Conservation (phyloP, 2,888 invertebrate genomes). For the Cephus pygmeus region DNA sequence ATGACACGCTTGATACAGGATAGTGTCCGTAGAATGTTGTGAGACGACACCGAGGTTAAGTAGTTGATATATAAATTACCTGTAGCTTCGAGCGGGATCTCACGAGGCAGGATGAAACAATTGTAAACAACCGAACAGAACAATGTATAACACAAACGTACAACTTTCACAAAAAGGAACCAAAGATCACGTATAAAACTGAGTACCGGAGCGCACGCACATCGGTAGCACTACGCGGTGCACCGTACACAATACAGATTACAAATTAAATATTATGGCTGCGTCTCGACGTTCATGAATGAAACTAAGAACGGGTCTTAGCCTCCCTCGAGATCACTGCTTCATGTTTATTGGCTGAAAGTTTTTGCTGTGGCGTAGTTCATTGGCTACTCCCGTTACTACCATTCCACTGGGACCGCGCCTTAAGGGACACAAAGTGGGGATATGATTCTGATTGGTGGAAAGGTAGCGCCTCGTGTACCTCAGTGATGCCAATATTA, state of each 20-base stretch:
- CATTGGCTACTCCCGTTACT: constrained; percentile 25
- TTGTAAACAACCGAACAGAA: constrained; percentile 30
- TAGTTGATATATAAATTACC: constrained; percentile 1
- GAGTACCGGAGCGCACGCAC: constrained; percentile 46
- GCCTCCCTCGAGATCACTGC: constrained; percentile 39
- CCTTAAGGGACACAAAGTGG: constrained; percentile 11
- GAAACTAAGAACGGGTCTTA: constrained; percentile 58
- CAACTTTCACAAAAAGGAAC: constrained; percentile 38
- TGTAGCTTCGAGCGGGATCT: constrained; percentile 31
- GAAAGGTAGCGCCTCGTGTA: not conserved
- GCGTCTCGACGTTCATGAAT: constrained; percentile 60
- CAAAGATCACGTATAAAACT: constrained; percentile 49
- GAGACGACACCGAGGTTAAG: constrained; percentile 2
- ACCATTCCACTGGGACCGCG: constrained; percentile 5
- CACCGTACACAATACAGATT: constrained; percentile 59
- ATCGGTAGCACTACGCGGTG: constrained; percentile 58
- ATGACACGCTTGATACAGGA: not conserved
- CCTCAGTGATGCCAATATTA: not conserved
- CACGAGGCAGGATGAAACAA: constrained; percentile 30
- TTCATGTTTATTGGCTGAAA: constrained; percentile 32
- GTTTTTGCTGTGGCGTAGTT: constrained; percentile 5
- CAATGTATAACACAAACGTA: constrained; percentile 45
- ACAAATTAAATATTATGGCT: constrained; percentile 58
- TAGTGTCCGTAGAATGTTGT: not conserved
- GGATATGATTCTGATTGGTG: constrained; percentile 22